Base-by-base conservation (phyloP, 2,113 vertebrate genomes). In the Triplophysa dalaica region DNA sequence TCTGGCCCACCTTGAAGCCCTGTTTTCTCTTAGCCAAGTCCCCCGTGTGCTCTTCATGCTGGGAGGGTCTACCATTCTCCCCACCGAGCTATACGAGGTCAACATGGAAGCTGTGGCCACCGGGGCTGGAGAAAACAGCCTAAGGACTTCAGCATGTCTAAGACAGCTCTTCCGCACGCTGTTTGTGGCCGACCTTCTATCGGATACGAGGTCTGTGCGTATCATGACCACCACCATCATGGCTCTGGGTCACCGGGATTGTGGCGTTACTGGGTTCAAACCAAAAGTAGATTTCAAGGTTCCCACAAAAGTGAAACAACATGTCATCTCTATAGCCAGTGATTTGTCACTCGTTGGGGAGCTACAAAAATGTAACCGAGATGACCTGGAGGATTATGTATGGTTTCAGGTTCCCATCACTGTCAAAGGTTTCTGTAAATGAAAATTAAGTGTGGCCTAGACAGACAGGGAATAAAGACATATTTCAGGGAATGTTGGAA, bases 321-420 rank as follows among this genome's bases (percentile, higher is more conserved):
- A 95, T 70, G 90, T 94, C 4, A 92, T 99, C 24, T 86, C 84
- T 45, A 83, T 99, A 86, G 94, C 94, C 60, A 94, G 93, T 26
- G 91, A 90, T 63, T 86, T 88, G 33, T 61, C 68, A 11, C 3
- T 72, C 45, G 65, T 26, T 9, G 62, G 73, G 8, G 78, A 73
- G 5, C 10, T 22, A 1, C 77, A 64, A 41, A 62, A 50, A 19
- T 81, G 86, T 0, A 19, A 81, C 1, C 22, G 66, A 12, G 81
- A 89, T 8, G 81, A 89, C 10, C 92, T 91, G 88, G 90, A 94
- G 56, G 94, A 97, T 81, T 98, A 96, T 3, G 81, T 99, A 61
- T 99, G 98, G 98, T 99, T 97, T 87, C 97, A 99, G 90, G 94
- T 96, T 26, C 96, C 97, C 0, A 87, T 95, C 86, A 91, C 91